phyloP scores from a whole-genome alignment of 2,888 invertebrate species.

The Hecatera dysodea region DNA sequence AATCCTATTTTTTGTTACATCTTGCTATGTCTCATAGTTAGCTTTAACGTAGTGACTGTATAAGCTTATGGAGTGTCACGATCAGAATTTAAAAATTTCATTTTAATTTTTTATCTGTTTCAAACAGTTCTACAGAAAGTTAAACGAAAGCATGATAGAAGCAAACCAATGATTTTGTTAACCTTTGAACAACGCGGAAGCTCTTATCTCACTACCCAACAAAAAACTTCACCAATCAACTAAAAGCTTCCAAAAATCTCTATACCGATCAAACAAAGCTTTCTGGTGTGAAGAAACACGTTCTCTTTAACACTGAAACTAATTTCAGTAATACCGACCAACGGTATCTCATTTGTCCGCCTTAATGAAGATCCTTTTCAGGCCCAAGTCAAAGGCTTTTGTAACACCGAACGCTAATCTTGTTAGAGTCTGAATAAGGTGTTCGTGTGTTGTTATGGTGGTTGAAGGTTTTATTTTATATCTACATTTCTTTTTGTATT shows the following conservation, averaged over 20 bases:
- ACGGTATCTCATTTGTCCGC: conserved; percentile 77
- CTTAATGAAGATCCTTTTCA: conserved; percentile 80
- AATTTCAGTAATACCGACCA: conserved; percentile 74
- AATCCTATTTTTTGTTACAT: background rate
- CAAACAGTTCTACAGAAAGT: background rate
- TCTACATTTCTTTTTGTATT: no score
- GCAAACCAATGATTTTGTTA: background rate
- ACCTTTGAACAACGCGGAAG: conserved; percentile 4
- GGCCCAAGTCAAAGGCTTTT: conserved; percentile 59
- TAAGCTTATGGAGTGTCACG: background rate
- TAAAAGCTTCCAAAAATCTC: conserved; percentile 50
- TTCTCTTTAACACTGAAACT: conserved; percentile 69
- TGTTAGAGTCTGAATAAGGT: conserved; percentile 19
- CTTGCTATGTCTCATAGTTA: background rate
- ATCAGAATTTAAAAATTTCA: background rate
- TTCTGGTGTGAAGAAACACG: conserved; percentile 57
- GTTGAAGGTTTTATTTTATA: background rate
- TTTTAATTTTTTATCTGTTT: background rate
- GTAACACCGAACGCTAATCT: conserved; percentile 65
- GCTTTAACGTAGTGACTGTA: background rate
- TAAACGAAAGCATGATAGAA: background rate
- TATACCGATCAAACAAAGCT: conserved; percentile 63
- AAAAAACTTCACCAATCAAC: conserved; percentile 31
- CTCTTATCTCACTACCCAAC: conserved; percentile 1
- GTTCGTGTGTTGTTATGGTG: conserved; percentile 2